Percentiles rank a stretch among this genome's conserved stretches.
phyloP scores from a whole-genome alignment of 2,888 invertebrate species.

The Spodoptera picta region DNA sequence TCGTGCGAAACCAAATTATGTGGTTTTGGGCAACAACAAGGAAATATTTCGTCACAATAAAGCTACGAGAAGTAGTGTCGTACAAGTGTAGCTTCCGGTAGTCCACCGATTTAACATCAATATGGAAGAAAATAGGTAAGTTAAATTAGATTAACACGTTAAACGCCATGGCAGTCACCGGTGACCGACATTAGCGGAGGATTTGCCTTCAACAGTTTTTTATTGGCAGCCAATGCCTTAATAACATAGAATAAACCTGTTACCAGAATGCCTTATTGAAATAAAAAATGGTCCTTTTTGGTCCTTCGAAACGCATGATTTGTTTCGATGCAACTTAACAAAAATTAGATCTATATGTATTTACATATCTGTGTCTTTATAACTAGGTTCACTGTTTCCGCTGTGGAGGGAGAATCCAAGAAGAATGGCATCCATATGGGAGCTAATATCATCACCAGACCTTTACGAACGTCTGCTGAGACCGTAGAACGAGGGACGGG shows the following conservation, averaged over 20 bases:
- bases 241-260: no score
- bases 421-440: conserved; percentile 85
- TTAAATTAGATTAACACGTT: no score
- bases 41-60: conserved; percentile 58
- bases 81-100: conserved; percentile 73
- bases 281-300: no score
- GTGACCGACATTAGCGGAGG: no score
- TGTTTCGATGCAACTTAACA: no score
- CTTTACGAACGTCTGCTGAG: conserved; percentile 77
- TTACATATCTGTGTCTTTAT: conserved; percentile 6
- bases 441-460: conserved; percentile 81
- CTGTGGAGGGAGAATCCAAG: conserved; percentile 78
- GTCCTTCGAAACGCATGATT: no score
- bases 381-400: conserved; percentile 79
- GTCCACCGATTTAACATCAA: conserved; percentile 60
- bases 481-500: conserved; percentile 70
- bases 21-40: conserved; percentile 63
- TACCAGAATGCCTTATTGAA: no score
- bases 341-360: no score
- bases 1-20: conserved; percentile 72
- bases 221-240: no score
- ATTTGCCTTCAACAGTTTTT: no score
- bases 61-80: conserved; percentile 59
- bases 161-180: no score
- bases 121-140: conserved; percentile 80